These are phyloP conservation scores for Lordiphosa collinella DNA, from an alignment of 1,140 invertebrate species.

Conservation along the genomic window DNA sequence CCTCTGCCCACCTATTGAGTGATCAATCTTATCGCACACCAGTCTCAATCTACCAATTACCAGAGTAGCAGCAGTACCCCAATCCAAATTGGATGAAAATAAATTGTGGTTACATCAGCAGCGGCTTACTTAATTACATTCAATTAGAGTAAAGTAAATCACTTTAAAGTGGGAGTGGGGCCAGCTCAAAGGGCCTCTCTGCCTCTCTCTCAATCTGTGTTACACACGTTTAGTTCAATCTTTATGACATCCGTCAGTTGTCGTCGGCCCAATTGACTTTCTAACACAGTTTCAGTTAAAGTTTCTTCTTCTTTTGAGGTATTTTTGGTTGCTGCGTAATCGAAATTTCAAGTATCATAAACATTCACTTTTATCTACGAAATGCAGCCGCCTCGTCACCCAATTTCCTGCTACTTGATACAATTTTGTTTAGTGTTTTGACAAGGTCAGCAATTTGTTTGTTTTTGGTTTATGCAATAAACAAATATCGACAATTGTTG, in stretches of 20 bases:
- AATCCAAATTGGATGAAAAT: constrained; percentile 24
- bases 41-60: constrained; percentile 4
- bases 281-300: constrained; percentile 39
- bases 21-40: not conserved
- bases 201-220: not conserved
- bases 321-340: constrained; percentile 55
- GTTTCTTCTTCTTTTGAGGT: constrained; percentile 25
- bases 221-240: not conserved
- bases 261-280: constrained; percentile 41
- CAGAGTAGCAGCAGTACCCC: constrained; percentile 3
- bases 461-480: constrained; percentile 62
- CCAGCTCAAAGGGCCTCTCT: constrained; percentile 23
- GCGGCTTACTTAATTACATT: constrained; percentile 50
- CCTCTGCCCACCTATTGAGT: no score
- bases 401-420: constrained; percentile 76
- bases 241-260: constrained; percentile 46
- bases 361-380: constrained; percentile 70
- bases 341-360: constrained; percentile 68
- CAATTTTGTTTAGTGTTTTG: constrained; percentile 40
- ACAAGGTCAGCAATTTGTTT: constrained; percentile 56
- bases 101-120: constrained; percentile 46
- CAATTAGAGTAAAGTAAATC: constrained; percentile 62
- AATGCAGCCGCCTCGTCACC: constrained; percentile 54
- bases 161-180: constrained; percentile 23
- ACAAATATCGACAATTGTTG: constrained; percentile 40